Evolutionary conservation across 2,888 invertebrate species (phyloP).

Genomic region (Nymphalis urticae): DNA sequence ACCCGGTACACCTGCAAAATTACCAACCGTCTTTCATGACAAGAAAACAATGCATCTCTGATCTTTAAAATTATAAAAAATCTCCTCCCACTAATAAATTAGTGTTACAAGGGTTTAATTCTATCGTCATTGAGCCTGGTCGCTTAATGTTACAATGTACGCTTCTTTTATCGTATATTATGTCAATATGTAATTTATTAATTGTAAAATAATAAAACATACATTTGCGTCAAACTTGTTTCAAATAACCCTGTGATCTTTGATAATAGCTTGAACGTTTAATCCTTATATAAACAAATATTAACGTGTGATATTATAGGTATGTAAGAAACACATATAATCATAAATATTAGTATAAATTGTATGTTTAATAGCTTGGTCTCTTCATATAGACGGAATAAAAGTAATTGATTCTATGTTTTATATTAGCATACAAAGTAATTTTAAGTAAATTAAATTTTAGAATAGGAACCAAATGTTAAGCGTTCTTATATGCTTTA

Average conservation of each 20-base stretch:
- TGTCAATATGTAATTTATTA: background rate
- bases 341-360: no score
- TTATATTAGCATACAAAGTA: no score
- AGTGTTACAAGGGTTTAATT: background rate
- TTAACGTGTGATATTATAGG: background rate
- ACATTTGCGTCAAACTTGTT: conserved; percentile 23
- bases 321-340: background rate
- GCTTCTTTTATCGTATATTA: background rate
- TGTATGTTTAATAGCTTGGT: no score
- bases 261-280: conserved; percentile 19
- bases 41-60: background rate
- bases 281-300: conserved; percentile 13
- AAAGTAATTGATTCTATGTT: no score
- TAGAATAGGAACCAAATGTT: no score
- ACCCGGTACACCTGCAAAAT: no score
- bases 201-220: conserved; percentile 15
- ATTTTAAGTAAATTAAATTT: no score
- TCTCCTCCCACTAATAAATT: no score
- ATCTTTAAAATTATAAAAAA: background rate
- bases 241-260: conserved; percentile 26
- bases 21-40: no score
- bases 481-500: no score
- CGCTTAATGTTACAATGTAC: conserved; percentile 1
- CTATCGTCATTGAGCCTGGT: conserved; percentile 5
- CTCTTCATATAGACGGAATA: no score